Evolutionary conservation across 1,140 invertebrate genomes (phyloP).

Genomic region (Aphelenchoides fujianensis): DNA sequence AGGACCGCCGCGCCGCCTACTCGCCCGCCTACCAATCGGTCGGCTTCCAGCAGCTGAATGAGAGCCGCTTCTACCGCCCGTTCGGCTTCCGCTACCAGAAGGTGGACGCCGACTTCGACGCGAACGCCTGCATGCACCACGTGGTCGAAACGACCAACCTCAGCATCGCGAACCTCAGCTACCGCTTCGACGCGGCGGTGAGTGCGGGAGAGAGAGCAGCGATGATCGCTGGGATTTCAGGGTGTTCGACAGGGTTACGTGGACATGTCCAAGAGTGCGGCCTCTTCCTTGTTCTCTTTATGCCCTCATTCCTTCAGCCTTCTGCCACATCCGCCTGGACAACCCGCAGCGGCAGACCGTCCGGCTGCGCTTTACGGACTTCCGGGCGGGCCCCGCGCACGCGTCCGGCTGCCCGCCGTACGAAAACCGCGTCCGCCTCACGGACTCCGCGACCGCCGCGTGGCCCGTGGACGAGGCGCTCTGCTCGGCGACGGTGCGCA

Average conservation of each 20-base stretch:
- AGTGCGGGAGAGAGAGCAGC: not conserved
- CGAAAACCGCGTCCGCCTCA: conserved; percentile 33
- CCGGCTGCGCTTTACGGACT: conserved; percentile 41
- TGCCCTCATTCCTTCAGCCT: conserved; percentile 37
- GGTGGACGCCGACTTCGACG: conserved; percentile 38
- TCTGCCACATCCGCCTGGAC: conserved; percentile 49
- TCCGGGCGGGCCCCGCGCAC: conserved; percentile 27
- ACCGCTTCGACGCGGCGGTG: not conserved
- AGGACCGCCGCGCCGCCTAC: conserved; percentile 20
- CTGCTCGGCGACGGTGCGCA: conserved; percentile 17
- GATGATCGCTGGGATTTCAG: too few relatives aligned
- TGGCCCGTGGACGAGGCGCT: conserved; percentile 27
- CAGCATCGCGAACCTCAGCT: conserved; percentile 6
- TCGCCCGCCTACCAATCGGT: not conserved
- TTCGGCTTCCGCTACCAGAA: conserved; percentile 23
- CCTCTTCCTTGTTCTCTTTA: too few relatives aligned
- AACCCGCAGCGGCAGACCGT: conserved; percentile 43
- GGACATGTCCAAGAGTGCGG: too few relatives aligned
- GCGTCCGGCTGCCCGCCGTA: conserved; percentile 8
- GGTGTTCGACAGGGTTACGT: too few relatives aligned
- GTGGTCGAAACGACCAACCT: conserved; percentile 29
- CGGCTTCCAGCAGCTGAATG: conserved; percentile 17
- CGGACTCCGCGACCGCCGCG: conserved; percentile 16
- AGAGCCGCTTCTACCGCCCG: conserved; percentile 21
- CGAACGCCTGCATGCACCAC: conserved; percentile 33